Conservation (phyloP, 2,888 invertebrate genomes). For the Pogonocherus hispidulus region DNA sequence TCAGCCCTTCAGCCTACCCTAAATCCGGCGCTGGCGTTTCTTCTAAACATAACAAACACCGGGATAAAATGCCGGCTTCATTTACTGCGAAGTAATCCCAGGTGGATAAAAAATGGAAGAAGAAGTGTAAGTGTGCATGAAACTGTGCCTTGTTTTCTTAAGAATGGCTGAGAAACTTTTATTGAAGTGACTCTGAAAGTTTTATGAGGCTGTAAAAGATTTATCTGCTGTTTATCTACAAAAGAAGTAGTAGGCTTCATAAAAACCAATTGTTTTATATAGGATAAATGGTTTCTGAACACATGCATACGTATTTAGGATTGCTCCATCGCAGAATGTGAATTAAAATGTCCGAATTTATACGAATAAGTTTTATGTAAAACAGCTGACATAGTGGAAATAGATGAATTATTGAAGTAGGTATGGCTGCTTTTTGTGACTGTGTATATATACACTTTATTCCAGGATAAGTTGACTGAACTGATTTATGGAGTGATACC, state of each 20-base stretch:
- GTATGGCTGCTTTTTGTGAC: too few relatives aligned
- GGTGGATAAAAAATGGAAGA: neutral
- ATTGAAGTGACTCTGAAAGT: neutral
- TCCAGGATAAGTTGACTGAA: too few relatives aligned
- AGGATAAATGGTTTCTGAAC: neutral
- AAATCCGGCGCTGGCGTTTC: neutral
- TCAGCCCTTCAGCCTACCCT: too few relatives aligned
- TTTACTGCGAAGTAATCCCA: constrained; percentile 9
- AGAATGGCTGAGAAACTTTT: neutral
- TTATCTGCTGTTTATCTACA: neutral
- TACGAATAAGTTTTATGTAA: too few relatives aligned
- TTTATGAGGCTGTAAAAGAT: neutral
- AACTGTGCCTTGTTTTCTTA: neutral
- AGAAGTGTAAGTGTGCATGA: neutral
- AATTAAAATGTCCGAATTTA: too few relatives aligned
- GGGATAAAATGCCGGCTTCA: constrained; percentile 4
- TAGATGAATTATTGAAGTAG: too few relatives aligned
- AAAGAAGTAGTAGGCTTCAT: neutral
- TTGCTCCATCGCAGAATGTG: too few relatives aligned
- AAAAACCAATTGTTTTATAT: neutral
- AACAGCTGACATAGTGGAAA: too few relatives aligned
- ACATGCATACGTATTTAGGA: too few relatives aligned
- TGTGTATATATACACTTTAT: too few relatives aligned
- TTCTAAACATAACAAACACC: neutral
- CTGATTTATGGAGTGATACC: too few relatives aligned